A percentile compares a stretch with the other conserved stretches of the same genome.
These are phyloP conservation scores for Yasuhikotakia modesta DNA, from an alignment of 2,797 vertebrate genomes.

Conservation along the genomic window DNA sequence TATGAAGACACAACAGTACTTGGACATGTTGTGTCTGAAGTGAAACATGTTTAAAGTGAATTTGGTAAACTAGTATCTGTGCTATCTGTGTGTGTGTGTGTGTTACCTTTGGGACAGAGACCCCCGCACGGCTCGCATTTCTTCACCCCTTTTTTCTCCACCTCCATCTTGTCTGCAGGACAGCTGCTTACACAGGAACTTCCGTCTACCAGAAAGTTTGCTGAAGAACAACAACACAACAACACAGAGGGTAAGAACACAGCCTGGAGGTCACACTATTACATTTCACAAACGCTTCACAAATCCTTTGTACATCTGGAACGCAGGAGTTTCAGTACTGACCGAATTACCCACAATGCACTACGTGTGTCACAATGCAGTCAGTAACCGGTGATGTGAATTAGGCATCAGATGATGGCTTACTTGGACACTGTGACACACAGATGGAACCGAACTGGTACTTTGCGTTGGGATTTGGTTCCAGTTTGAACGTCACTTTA, in stretches of 20 bases:
- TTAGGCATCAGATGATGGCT: too few species aligned
- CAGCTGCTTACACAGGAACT: conserved; percentile 93
- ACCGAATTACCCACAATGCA: not conserved
- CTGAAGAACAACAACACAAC: conserved; percentile 70
- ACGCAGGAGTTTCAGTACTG: too few species aligned
- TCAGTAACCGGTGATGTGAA: not conserved
- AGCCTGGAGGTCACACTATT: not conserved
- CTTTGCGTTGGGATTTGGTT: conserved; percentile 91
- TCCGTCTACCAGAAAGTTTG: conserved; percentile 90
- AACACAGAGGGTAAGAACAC: conserved; percentile 3
- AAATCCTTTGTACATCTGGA: too few species aligned
- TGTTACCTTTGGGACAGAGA: conserved; percentile 90
- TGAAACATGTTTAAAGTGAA: too few species aligned
- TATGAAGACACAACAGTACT: too few species aligned
- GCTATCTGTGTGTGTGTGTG: not conserved
- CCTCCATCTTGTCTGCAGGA: conserved; percentile 89
- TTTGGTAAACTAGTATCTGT: too few species aligned
- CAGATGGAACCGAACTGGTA: conserved; percentile 96
- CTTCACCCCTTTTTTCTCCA: conserved; percentile 87
- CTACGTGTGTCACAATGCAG: not conserved
- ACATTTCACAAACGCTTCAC: not conserved
- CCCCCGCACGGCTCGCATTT: conserved; percentile 88
- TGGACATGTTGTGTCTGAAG: too few species aligned
- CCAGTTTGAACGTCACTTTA: conserved; percentile 88
- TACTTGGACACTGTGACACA: conserved; percentile 88